A percentile compares a stretch with the other conserved stretches of the same genome.
Conservation (phyloP, 1,140 invertebrate genomes). For the Stegodyphus dumicola region DNA sequence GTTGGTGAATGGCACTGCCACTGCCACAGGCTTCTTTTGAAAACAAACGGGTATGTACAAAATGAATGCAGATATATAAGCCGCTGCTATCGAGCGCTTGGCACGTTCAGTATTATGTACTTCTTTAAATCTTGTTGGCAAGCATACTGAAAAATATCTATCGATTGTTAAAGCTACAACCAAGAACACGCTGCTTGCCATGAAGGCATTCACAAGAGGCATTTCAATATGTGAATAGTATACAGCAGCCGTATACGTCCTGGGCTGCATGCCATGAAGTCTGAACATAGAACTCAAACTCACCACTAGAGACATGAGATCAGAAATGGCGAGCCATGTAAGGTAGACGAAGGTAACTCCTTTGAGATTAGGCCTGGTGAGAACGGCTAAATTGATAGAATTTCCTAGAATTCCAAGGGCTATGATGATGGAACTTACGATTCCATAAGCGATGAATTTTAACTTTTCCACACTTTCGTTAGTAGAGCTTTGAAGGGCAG, state of each 20-base stretch:
- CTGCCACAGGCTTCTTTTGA: slow-evolving; percentile 22
- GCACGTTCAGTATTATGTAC: slow-evolving; percentile 67
- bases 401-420: no score
- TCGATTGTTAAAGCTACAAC: slow-evolving; percentile 69
- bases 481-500: no score
- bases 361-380: not conserved
- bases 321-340: slow-evolving; percentile 74
- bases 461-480: slow-evolving; percentile 63
- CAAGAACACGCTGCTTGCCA: slow-evolving; percentile 62
- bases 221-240: slow-evolving; percentile 75
- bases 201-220: slow-evolving; percentile 77
- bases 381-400: no score
- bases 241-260: no score
- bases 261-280: no score
- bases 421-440: no score
- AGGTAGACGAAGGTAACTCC: slow-evolving; percentile 81
- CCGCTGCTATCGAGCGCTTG: slow-evolving; percentile 64
- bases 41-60: slow-evolving; percentile 66
- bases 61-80: slow-evolving; percentile 66
- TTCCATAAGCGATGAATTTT: slow-evolving; percentile 66
- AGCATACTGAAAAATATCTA: slow-evolving; percentile 68
- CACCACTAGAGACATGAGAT: no score
- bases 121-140: slow-evolving; percentile 67
- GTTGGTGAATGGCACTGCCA: not conserved
- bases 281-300: no score